These are phyloP conservation scores for Tragelaphus strepsiceros DNA, from an alignment of 2,113 vertebrate species.

Conservation along the genomic window DNA sequence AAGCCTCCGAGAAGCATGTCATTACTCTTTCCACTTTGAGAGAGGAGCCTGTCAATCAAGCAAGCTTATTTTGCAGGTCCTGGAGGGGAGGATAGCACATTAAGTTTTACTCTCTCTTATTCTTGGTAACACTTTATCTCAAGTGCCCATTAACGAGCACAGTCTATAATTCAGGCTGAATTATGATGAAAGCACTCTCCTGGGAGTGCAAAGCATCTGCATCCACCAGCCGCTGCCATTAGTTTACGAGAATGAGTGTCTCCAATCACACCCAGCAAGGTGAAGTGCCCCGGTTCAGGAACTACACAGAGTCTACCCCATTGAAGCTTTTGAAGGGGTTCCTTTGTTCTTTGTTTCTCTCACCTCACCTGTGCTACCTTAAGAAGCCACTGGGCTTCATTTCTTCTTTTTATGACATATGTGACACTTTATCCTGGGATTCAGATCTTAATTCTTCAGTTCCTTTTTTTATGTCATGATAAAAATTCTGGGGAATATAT, in stretches of 20 bases:
- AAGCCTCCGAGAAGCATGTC: conserved; percentile 37
- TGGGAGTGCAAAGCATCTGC: not conserved
- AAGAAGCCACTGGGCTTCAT: conserved; percentile 11
- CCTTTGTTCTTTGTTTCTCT: not conserved
- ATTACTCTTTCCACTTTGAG: conserved; percentile 38
- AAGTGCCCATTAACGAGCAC: conserved; percentile 60
- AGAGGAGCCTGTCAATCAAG: conserved; percentile 54
- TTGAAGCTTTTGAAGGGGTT: not conserved
- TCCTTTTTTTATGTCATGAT: conserved; percentile 51
- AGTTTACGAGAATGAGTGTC: not conserved
- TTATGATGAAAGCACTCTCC: conserved; percentile 38
- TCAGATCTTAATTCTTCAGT: conserved; percentile 52
- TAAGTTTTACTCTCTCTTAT: conserved; percentile 59
- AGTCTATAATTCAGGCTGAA: conserved; percentile 34
- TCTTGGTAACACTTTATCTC: conserved; percentile 68
- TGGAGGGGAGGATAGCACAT: conserved; percentile 56
- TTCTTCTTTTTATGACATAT: conserved; percentile 19
- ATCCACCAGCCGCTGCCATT: not conserved
- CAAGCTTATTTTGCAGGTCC: conserved; percentile 56
- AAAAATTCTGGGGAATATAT: conserved; percentile 56
- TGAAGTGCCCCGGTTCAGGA: not conserved
- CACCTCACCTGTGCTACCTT: not conserved
- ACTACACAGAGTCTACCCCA: not conserved
- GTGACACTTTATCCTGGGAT: conserved; percentile 35
- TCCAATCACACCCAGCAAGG: not conserved